Base-by-base conservation (phyloP, 2,888 invertebrate genomes). In the Vesta saturnalis region DNA sequence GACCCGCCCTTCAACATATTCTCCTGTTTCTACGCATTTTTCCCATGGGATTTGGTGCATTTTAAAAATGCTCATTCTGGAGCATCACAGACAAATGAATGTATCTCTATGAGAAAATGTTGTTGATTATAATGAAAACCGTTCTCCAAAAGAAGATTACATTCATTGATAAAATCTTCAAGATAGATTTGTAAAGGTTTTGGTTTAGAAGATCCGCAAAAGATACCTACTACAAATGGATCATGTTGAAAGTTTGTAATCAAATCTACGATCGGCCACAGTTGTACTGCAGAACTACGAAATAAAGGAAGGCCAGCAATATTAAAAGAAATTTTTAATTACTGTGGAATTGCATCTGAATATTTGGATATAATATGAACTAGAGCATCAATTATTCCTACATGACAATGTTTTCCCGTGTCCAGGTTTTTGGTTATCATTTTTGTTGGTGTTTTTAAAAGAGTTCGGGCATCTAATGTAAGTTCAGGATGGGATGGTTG, bases 141-240 rank as follows among this genome's bases (percentile, higher is more conserved):
- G 30, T 39, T 46, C 5, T 58, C 21, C 14, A 55, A 15, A 56
- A 70, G 46, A 39, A 54, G 15, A 19, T 56, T 49, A n/a, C 70
- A 23, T 70, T 73, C 71, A 57, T 63, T 62, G 39, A 73, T 60
- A 64, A 73, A 72, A 19, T 69, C 55, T 52, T 72, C 52, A 16
- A 74, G 58, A 72, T 49, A 74, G 16, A 35, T 10, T 30, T 66
- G 5, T 58, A 74, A 21, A 8, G 69, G 69, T n/a, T 35, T 35
- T 15, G 74, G 73, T 65, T 74, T 74, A 10, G 63, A 62, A 8
- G 12, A 59, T 1, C 74, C 74, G 69, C 65, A 70, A 66, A 68
- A 73, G 57, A 69, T 63, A 46, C 65, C 70, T 23, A 73, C 47
- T 18, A 64, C 56, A 66, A 73, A 71, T 43, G 62, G 68, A 47